phyloP scores from a whole-genome alignment of 92 coral and sea anemone genomes.

The Parazoanthus swiftii region DNA sequence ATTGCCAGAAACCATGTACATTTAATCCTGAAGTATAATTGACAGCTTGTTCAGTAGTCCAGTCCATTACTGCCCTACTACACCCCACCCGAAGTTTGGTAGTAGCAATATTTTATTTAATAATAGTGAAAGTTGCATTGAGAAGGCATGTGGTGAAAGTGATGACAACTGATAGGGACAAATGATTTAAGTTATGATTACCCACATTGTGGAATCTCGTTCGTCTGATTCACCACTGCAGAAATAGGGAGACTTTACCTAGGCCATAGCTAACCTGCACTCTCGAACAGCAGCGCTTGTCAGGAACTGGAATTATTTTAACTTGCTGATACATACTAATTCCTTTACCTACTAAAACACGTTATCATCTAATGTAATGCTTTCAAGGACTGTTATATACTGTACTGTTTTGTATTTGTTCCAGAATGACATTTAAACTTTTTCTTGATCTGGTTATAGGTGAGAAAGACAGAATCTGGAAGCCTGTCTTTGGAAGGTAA shows the following conservation, averaged over 20 bases:
- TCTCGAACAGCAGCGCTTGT: too few relatives aligned
- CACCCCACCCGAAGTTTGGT: not conserved
- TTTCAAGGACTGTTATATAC: too few relatives aligned
- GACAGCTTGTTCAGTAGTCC: too few relatives aligned
- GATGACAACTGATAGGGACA: slow-evolving; percentile 40
- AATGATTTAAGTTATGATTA: slow-evolving; percentile 4
- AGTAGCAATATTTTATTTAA: not conserved
- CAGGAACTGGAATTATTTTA: too few relatives aligned
- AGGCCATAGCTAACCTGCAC: too few relatives aligned
- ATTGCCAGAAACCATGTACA: too few relatives aligned
- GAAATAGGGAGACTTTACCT: not conserved
- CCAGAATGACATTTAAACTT: not conserved
- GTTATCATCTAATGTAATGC: too few relatives aligned
- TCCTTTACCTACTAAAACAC: too few relatives aligned
- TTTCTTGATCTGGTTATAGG: not conserved
- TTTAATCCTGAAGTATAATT: too few relatives aligned
- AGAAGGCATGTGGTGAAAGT: not conserved
- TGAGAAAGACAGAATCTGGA: not conserved
- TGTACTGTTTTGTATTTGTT: too few relatives aligned
- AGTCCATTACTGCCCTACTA: too few relatives aligned
- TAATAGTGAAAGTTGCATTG: not conserved
- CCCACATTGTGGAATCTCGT: slow-evolving; percentile 26
- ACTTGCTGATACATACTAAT: too few relatives aligned
- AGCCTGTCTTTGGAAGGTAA: not conserved
- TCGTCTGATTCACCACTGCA: slow-evolving; percentile 19